A percentile compares a stretch with the other conserved stretches of the same genome.
Evolutionary conservation across 1,140 invertebrate genomes (phyloP).

Genomic region (Sitobion miscanthi): DNA sequence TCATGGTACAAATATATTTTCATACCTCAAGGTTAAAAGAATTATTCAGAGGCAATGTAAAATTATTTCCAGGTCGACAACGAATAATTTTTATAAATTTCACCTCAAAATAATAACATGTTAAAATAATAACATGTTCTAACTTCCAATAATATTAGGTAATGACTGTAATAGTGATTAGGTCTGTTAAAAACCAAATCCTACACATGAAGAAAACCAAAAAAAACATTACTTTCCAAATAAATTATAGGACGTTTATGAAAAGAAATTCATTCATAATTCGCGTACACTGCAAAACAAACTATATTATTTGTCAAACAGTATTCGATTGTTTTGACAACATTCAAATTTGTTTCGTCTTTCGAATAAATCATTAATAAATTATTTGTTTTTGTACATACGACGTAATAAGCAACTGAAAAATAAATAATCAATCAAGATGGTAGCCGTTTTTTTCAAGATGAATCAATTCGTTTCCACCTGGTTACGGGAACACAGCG

Average conservation of each 20-base stretch:
- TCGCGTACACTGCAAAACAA: not conserved
- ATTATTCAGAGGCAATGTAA: not conserved
- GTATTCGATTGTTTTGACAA: not conserved
- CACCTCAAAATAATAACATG: not conserved
- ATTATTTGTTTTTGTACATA: not conserved
- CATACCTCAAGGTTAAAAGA: conserved; percentile 14
- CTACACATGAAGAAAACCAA: not conserved
- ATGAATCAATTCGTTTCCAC: not conserved
- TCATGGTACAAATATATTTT: not conserved
- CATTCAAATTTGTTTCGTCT: not conserved
- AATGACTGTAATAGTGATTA: not conserved
- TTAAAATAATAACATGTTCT: not conserved
- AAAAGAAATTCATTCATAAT: not conserved
- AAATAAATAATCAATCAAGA: not conserved
- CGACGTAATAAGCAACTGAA: too few relatives aligned
- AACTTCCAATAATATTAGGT: too few relatives aligned
- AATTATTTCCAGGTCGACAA: not conserved
- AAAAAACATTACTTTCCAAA: not conserved
- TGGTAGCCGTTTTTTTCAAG: not conserved
- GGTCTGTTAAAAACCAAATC: not conserved
- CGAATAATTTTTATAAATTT: not conserved
- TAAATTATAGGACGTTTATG: not conserved
- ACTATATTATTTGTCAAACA: not conserved
- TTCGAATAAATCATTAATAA: too few relatives aligned
- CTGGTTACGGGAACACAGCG: not conserved